Conservation (phyloP, 2,113 vertebrate genomes). For the Cyphomyrus plagiostoma region DNA sequence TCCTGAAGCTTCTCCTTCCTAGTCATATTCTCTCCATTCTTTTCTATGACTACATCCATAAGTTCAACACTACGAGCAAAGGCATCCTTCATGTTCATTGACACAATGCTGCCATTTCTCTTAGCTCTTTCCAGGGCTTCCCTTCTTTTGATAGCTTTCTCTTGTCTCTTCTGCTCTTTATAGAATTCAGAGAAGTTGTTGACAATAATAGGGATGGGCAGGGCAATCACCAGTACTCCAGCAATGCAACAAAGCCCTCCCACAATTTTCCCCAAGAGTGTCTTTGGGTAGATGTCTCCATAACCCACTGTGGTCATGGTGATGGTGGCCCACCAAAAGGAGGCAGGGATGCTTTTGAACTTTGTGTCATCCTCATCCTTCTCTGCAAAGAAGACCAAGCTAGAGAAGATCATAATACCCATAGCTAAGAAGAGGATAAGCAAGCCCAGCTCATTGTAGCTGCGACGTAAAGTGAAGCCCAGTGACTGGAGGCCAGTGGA, state of each 20-base stretch:
- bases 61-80: constrained; percentile 92
- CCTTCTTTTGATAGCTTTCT: constrained; percentile 93
- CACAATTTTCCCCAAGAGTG: constrained; percentile 92
- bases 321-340: constrained; percentile 99
- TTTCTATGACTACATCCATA: constrained; percentile 92
- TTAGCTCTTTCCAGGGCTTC: constrained; percentile 97
- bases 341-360: constrained; percentile 98
- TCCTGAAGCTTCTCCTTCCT: constrained; percentile 83
- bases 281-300: constrained; percentile 97
- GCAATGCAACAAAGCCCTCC: constrained; percentile 97
- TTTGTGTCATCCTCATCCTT: constrained; percentile 98
- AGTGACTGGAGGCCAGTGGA: constrained; percentile 95
- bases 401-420: constrained; percentile 99
- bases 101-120: constrained; percentile 94
- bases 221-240: constrained; percentile 92
- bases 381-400: constrained; percentile 96
- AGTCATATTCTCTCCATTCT: constrained; percentile 65
- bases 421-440: constrained; percentile 96
- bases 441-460: constrained; percentile 94
- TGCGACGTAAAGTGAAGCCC: constrained; percentile 89
- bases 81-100: constrained; percentile 97
- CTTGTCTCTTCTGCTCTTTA: constrained; percentile 97
- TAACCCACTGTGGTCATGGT: constrained; percentile 99
- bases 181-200: constrained; percentile 99
- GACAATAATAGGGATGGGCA: constrained; percentile 97